phyloP scores from a whole-genome alignment of 2,113 vertebrate genomes.

The Passer domesticus region DNA sequence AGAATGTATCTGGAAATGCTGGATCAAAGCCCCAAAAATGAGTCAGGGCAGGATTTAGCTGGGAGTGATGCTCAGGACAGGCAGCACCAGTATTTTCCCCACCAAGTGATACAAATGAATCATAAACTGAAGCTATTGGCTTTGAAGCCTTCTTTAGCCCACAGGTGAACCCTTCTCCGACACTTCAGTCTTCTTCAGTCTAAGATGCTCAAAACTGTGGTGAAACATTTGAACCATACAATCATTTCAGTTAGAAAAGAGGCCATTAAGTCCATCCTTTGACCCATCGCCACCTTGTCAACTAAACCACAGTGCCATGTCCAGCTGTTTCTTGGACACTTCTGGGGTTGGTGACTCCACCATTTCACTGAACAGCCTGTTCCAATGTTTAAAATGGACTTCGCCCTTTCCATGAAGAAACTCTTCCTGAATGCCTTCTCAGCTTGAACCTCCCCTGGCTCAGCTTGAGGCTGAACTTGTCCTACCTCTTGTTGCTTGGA shows the following conservation, averaged over 20 bases:
- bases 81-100: neutral
- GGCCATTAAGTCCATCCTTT: neutral
- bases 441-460: neutral
- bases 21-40: neutral
- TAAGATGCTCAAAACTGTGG: neutral
- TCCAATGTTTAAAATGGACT: neutral
- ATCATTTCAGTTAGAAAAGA: neutral
- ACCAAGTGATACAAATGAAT: neutral
- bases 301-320: neutral
- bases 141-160: neutral
- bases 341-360: accelerated
- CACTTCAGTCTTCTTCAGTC: neutral
- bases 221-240: neutral
- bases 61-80: neutral
- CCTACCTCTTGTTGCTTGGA: neutral
- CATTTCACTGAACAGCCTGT: neutral
- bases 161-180: neutral
- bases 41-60: neutral
- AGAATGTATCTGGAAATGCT: neutral
- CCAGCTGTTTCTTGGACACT: neutral
- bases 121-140: neutral
- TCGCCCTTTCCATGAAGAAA: neutral
- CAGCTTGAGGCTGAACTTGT: neutral
- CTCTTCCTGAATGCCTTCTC: neutral
- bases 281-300: neutral